These are phyloP conservation scores for Cloeon dipterum DNA, from an alignment of 2,888 invertebrate genomes.

Conservation along the genomic window DNA sequence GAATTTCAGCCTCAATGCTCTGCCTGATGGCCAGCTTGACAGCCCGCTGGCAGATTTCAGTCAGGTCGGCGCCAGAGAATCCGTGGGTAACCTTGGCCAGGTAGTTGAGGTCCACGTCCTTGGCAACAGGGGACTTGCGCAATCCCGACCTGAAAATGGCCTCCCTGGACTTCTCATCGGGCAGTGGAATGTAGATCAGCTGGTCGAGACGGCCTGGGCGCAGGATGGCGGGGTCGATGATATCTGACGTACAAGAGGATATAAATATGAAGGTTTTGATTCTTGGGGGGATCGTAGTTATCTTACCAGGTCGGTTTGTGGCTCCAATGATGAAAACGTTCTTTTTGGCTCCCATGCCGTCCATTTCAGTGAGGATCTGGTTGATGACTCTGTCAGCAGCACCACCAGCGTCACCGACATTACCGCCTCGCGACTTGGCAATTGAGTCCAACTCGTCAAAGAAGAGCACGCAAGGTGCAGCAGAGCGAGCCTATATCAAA, in stretches of 20 bases:
- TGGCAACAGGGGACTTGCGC: slow-evolving; percentile 86
- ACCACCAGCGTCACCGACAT: slow-evolving; percentile 91
- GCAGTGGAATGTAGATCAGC: slow-evolving; percentile 97
- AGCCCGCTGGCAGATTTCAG: slow-evolving; percentile 97
- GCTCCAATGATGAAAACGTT: slow-evolving; percentile 99
- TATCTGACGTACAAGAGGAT: slow-evolving; percentile 41
- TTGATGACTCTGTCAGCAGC: slow-evolving; percentile 99
- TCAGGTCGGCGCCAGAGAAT: slow-evolving; percentile 96
- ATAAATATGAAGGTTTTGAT: too few relatives aligned
- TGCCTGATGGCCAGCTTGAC: slow-evolving; percentile 98
- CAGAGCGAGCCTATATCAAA: slow-evolving; percentile 62
- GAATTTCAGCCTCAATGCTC: slow-evolving; percentile 89
- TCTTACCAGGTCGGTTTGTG: slow-evolving; percentile 52
- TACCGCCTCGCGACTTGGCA: slow-evolving; percentile 95
- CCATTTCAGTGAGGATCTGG: slow-evolving; percentile 99
- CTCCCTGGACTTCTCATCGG: slow-evolving; percentile 94
- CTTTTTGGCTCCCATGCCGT: slow-evolving; percentile 99
- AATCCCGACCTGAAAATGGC: slow-evolving; percentile 89
- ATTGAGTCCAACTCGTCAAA: slow-evolving; percentile 99
- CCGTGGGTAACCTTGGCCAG: slow-evolving; percentile 54
- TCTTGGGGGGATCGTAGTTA: too few relatives aligned
- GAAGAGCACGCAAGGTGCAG: slow-evolving; percentile 97
- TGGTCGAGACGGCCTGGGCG: slow-evolving; percentile 98
- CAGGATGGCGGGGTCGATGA: slow-evolving; percentile 96
- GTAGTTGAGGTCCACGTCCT: slow-evolving; percentile 70